Conservation (phyloP, 1,140 invertebrate genomes). For the Lysiphlebus fabarum region DNA sequence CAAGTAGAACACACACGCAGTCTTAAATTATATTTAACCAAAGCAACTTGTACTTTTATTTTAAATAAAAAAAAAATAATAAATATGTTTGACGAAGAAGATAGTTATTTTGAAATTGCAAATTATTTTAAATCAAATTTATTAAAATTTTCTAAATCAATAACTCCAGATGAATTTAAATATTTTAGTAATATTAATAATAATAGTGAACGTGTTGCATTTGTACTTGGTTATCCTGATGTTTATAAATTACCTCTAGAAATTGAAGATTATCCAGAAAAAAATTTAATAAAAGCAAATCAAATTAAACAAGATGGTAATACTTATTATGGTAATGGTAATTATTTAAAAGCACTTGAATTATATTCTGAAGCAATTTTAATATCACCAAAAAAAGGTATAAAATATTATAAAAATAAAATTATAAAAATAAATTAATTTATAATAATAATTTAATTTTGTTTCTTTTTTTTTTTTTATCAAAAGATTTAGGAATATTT, state of each 20-base stretch:
- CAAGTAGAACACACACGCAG: not conserved
- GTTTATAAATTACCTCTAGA: conserved; percentile 38
- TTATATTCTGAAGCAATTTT: conserved; percentile 72
- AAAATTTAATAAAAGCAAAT: conserved; percentile 63
- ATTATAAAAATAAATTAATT: not conserved
- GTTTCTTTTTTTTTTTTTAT: conserved; percentile 25
- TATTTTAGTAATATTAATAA: conserved; percentile 34
- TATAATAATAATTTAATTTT: conserved; percentile 28
- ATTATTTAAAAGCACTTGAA: conserved; percentile 71
- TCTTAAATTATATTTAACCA: not conserved
- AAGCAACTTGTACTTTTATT: too few species aligned
- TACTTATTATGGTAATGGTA: conserved; percentile 69
- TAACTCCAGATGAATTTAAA: conserved; percentile 35
- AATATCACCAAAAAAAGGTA: conserved; percentile 64
- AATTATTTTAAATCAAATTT: conserved; percentile 46
- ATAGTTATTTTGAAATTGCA: conserved; percentile 34
- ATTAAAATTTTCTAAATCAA: conserved; percentile 32
- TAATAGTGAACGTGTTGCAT: conserved; percentile 39
- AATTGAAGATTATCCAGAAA: conserved; percentile 46
- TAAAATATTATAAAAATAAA: conserved; percentile 27
- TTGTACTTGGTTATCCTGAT: conserved; percentile 42
- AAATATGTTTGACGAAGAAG: conserved; percentile 31
- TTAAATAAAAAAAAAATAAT: too few species aligned
- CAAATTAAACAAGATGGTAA: conserved; percentile 75
- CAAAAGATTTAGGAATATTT: conserved; percentile 66